These are phyloP conservation scores for Myotis myotis DNA, from an alignment of 2,797 vertebrate genomes.

Conservation along the genomic window DNA sequence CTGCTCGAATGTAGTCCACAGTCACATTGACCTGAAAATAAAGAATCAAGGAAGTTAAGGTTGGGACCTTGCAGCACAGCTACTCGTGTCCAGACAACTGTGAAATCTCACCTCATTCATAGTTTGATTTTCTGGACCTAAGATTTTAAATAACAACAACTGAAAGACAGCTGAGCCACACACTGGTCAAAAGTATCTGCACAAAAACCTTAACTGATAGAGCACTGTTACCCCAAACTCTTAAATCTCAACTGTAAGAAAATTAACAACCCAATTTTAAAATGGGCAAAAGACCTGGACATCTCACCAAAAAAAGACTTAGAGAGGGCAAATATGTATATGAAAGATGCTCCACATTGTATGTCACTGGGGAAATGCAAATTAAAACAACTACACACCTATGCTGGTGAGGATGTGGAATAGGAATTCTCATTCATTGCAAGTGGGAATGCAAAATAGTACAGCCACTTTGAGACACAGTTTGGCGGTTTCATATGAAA, in stretches of 20 bases:
- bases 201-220: neutral
- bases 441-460: neutral
- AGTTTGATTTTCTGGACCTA: neutral
- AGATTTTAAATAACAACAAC: neutral
- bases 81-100: neutral
- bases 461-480: neutral
- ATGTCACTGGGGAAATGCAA: neutral
- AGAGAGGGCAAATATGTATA: neutral
- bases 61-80: neutral
- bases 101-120: neutral
- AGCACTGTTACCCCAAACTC: neutral
- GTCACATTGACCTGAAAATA: constrained; percentile 93
- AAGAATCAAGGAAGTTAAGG: neutral
- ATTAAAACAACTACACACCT: neutral
- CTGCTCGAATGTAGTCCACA: constrained; percentile 97
- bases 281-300: neutral
- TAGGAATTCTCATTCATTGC: neutral
- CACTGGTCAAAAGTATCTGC: neutral
- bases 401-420: neutral
- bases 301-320: constrained; percentile 15
- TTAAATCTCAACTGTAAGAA: constrained; percentile 7
- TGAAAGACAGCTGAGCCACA: neutral
- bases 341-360: neutral
- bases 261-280: neutral
- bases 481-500: neutral